Evolutionary conservation across 2,113 vertebrate genomes (phyloP), one percentile per base, ranked within the genome.

Genomic region (Platysternon megacephalum): DNA sequence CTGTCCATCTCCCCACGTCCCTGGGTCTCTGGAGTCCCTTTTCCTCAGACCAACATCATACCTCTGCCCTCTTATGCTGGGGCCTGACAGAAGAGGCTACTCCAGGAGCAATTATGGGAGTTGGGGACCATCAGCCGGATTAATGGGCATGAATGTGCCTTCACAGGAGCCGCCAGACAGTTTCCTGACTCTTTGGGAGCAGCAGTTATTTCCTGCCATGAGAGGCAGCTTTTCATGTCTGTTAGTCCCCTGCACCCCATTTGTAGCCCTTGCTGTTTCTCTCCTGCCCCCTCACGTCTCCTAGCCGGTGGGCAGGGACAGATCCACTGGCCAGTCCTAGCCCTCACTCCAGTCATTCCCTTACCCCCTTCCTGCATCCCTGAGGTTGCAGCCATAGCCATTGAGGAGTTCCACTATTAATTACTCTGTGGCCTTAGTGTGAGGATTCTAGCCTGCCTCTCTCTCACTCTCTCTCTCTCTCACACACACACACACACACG

Each of bases 401-500:
- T n/a, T 17, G 32, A n/a, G 61, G 32, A 65, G 61, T 35, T 65
- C 16, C 61, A 65, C 32, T 61, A 32, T 52, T 52, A 55, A 55
- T 35, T 65, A n/a, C 32, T 65, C 61, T 65, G 32, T 65, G 61
- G 32, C 32, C 61, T 65, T 17, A 35, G 61, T 65, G 32, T n/a
- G 32, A 65, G 61, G 61, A n/a, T 65, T 17, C 16, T n/a, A 65
- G 61, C 61, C 16, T 1, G 1, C 49, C 19, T 52, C 51, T 52
- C 51, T 52, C 51, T 52, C 51, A 19, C 51, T 52, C 51, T 52
- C 51, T 51, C 51, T 51, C 17, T 52, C 51, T 52, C 51, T 21
- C 1, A 2, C 42, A 82, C 46, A 58, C 56, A 12, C 2, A 1
- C 3, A 12, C 51, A 52, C 51, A 21, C 19, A 21, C 19, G 2